A percentile compares a stretch with the other conserved stretches of the same genome.
Conservation (phyloP, 2,113 vertebrate species). For the Bombycilla garrulus region DNA sequence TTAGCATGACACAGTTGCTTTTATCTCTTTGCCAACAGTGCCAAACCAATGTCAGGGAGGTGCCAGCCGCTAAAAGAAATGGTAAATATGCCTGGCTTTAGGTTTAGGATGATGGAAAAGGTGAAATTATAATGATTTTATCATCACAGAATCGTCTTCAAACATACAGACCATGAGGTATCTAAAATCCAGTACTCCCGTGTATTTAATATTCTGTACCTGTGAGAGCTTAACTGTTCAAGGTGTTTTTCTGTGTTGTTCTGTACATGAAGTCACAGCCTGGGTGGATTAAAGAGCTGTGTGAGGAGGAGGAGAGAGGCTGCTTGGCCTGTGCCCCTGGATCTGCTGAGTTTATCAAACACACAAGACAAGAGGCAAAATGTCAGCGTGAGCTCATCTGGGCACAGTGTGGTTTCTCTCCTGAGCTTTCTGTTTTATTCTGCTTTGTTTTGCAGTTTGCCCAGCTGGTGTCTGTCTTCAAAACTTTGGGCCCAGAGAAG, state of each 20-base stretch:
- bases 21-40: background rate
- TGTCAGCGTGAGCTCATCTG: background rate
- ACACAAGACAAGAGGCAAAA: background rate
- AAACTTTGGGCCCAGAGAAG: slow-evolving; percentile 88
- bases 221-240: background rate
- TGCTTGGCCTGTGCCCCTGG: background rate
- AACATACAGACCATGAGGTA: background rate
- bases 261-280: background rate
- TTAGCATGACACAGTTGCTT: rapidly evolving
- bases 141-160: background rate
- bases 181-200: background rate
- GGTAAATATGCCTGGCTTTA: background rate
- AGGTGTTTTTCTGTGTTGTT: background rate
- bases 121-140: background rate
- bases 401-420: background rate
- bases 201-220: background rate
- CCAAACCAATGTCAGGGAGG: background rate
- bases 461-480: slow-evolving; percentile 90
- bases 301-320: background rate
- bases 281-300: background rate
- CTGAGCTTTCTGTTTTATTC: background rate
- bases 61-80: background rate
- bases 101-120: background rate
- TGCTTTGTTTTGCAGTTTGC: slow-evolving; percentile 86
- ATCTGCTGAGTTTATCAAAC: background rate